These are phyloP conservation scores for Silvanus unidentatus DNA, from an alignment of 2,888 invertebrate species.

Conservation along the genomic window DNA sequence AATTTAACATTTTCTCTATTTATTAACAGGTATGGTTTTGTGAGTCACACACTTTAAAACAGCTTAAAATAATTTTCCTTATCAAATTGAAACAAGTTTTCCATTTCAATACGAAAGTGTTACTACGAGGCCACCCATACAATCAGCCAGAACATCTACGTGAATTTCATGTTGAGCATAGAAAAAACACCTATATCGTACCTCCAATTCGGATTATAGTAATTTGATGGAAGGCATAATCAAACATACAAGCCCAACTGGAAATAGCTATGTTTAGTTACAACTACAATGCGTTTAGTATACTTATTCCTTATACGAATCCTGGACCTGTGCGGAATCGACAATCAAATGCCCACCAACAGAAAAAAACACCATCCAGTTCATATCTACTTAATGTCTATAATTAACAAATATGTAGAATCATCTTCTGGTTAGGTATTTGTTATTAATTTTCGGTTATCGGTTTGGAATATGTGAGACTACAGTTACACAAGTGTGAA, in stretches of 20 bases:
- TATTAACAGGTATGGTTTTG: no score
- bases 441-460: background rate
- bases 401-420: slow-evolving; percentile 4
- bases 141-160: no score
- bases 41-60: no score
- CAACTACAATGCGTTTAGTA: slow-evolving; percentile 10
- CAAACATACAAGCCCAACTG: slow-evolving; percentile 24
- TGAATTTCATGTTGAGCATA: no score
- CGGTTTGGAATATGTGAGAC: background rate
- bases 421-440: slow-evolving; percentile 1
- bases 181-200: no score
- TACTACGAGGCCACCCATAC: no score
- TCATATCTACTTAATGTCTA: slow-evolving; percentile 4
- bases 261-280: slow-evolving; percentile 24
- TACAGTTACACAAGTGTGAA: background rate
- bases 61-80: no score
- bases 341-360: slow-evolving; percentile 1
- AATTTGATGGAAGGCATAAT: slow-evolving; percentile 24
- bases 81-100: no score
- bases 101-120: no score
- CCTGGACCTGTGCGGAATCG: slow-evolving; percentile 1
- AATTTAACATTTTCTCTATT: no score
- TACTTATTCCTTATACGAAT: slow-evolving; percentile 8
- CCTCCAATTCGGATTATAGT: slow-evolving; percentile 24
- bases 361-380: slow-evolving; percentile 2